A percentile compares a stretch with the other conserved stretches of the same genome.
Conservation (phyloP, 2,888 invertebrate species). For the Drosophila acutilabella region DNA sequence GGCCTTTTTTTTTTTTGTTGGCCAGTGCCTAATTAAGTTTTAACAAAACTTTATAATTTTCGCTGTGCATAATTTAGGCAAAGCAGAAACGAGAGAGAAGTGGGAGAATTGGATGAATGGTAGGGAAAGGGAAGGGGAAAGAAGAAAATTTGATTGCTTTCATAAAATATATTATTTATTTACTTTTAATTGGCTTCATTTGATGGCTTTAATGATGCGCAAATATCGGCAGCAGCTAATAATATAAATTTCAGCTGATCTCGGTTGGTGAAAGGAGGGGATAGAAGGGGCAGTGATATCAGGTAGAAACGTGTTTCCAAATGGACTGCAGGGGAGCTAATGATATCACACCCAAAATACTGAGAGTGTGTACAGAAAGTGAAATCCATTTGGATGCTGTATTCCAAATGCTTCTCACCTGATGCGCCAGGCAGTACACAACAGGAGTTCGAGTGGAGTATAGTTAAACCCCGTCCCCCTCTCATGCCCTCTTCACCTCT, state of each 20-base stretch:
- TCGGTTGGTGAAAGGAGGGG: background rate
- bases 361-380: conserved; percentile 60
- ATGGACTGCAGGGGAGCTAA: conserved; percentile 65
- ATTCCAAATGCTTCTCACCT: conserved; percentile 78
- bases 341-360: conserved; percentile 77
- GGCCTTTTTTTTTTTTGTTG: conserved; percentile 48
- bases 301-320: conserved; percentile 60
- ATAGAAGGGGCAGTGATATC: conserved; percentile 11
- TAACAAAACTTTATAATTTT: conserved; percentile 77
- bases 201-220: conserved; percentile 78
- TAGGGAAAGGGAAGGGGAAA: background rate
- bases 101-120: background rate
- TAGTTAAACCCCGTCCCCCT: background rate
- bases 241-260: conserved; percentile 61
- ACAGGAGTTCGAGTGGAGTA: conserved; percentile 57
- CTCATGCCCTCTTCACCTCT: background rate
- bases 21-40: conserved; percentile 73
- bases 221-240: conserved; percentile 76
- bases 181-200: conserved; percentile 81
- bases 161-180: conserved; percentile 80
- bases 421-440: conserved; percentile 80
- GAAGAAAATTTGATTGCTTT: conserved; percentile 67
- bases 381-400: conserved; percentile 61
- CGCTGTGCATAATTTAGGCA: conserved; percentile 66
- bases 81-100: background rate